These are phyloP conservation scores for Stigmatopora nigra DNA, from an alignment of 2,113 vertebrate genomes.

Conservation along the genomic window DNA sequence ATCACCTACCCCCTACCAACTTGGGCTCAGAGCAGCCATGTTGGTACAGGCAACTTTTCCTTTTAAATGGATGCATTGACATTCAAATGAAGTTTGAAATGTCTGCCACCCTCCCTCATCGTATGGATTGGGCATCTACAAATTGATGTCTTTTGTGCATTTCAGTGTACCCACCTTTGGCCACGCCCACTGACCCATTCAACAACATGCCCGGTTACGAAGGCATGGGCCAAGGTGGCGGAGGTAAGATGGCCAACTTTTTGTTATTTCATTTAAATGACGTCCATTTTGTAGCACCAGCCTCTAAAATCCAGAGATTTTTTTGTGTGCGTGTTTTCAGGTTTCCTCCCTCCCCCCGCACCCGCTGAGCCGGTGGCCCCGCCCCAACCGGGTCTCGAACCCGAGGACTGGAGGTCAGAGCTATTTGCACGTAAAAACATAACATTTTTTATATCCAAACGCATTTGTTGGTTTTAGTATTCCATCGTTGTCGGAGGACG, in stretches of 20 bases:
- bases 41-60: too few species aligned
- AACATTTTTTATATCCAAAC: too few species aligned
- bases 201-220: constrained; percentile 64
- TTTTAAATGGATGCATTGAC: too few species aligned
- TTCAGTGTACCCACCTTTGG: constrained; percentile 40
- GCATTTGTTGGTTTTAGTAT: constrained; percentile 39
- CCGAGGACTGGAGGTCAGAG: constrained; percentile 46
- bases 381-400: constrained; percentile 25
- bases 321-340: constrained; percentile 3
- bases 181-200: constrained; percentile 44
- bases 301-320: too few species aligned
- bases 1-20: too few species aligned
- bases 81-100: too few species aligned
- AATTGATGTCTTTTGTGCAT: not conserved
- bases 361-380: constrained; percentile 41
- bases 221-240: constrained; percentile 42
- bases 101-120: too few species aligned
- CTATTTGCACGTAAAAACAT: too few species aligned
- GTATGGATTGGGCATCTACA: too few species aligned
- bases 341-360: constrained; percentile 56
- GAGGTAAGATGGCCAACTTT: constrained; percentile 42
- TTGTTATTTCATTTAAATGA: too few species aligned
- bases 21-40: too few species aligned
- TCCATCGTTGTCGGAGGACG: constrained; percentile 51
- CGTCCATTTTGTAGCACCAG: too few species aligned